Evolutionary conservation across 2,797 vertebrate species (phyloP), one percentile per base, ranked within the genome.

Genomic region (Hemitrygon akajei): DNA sequence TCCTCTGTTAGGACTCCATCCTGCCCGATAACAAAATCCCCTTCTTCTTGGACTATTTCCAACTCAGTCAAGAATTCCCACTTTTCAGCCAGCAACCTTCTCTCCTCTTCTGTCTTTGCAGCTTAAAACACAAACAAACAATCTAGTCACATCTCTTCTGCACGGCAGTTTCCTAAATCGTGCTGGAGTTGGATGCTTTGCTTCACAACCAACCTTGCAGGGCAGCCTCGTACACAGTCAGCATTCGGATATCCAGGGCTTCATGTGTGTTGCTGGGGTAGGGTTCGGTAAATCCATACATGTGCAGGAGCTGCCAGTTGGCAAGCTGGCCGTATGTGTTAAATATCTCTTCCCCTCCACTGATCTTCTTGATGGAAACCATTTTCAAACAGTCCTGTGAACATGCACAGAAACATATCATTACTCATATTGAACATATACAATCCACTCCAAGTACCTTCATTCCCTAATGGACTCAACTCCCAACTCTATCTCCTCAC

Each of bases 301-400:
- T 99, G 80, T 99, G 98, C 58, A 99, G 97, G 93, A 99, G 97
- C 95, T 99, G 98, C 98, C 98, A 99, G 96, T 99, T 99, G 94
- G 98, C 98, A 97, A 99, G 97, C 94, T 98, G 97, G 18, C 98
- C 99, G 0, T 99, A 99, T 0, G 98, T 99, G 96, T 99, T 99
- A 94, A 99, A 99, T 30, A 99, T 96, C 96, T 99, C 99, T 87
- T 98, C 96, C 0, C 97, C 98, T 95, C 96, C 96, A 69, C 3
- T 12, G 69, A 99, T 95, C 0, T 95, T 95, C n/a, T 95, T 96
- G 0, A 98, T 96, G 0, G 97, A 97, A 10, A 99, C 97, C 98
- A 99, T 99, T 94, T 96, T 97, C 94, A 99, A 94, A 94, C 95
- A 97, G 0, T 98, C 97, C 99, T 99, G 95, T 76, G 66, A 94